Base-by-base conservation (phyloP, 2,797 vertebrate genomes). In the Lutjanus argentimaculatus region DNA sequence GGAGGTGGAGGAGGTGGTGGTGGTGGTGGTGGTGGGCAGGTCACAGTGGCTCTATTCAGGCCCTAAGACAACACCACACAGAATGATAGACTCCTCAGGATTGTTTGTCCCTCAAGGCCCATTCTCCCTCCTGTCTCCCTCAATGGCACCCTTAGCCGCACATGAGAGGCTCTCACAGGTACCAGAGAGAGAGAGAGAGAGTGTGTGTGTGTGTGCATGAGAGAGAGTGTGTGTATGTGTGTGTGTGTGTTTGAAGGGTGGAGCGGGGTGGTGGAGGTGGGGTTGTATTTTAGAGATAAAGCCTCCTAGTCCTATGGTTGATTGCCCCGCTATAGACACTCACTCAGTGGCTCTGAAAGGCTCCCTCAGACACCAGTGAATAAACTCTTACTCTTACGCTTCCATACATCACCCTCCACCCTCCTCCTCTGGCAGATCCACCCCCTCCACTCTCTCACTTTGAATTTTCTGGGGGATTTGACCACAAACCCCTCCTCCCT, bases 61-160 rank as follows among this genome's bases (percentile, higher is more conserved):
- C 91, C 95, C 96, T 97, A 97, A 98, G 97, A 98, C 97, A 97
- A 97, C 97, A 97, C 96, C 95, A 96, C 96, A 96, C 96, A 97
- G 97, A 97, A 97, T 98, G 97, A 98, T 98, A 97, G 97, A 98
- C 97, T 98, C 97, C 96, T 97, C 95, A 91, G 96, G 96, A 98
- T 97, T 97, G 97, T 98, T 96, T 96, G 96, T 96, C 96, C 93
- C 96, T 96, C 95, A 93, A 88, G 61, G 94, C 94, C 95, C 93
- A 96, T 97, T 97, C 97, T 97, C 93, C 94, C 90, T 91, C 86
- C 83, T 90, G 94, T 88, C 90, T 91, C 85, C 76, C 87, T 97
- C 97, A 98, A 97, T 97, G 96, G 96, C 95, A 94, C 97, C 97
- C 97, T 97, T 95, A 97, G 96, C 96, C 80, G 95, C 96, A 97